These are phyloP conservation scores for Cuniculus paca DNA, from an alignment of 2,797 vertebrate genomes.

Conservation along the genomic window DNA sequence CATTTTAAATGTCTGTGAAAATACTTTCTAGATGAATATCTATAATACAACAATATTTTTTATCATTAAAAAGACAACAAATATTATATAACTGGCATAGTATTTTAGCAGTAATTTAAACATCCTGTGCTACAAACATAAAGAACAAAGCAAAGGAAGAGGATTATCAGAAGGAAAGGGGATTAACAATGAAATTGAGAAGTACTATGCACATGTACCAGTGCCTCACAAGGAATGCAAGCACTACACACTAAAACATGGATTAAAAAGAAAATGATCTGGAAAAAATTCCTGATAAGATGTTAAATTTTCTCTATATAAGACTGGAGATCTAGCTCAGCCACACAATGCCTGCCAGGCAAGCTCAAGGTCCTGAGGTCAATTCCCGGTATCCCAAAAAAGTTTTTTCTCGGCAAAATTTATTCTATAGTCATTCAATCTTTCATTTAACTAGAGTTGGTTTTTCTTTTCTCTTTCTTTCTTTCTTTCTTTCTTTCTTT, in stretches of 20 bases:
- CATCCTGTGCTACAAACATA: no score
- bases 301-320: background rate
- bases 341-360: no score
- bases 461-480: no score
- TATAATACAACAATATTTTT: background rate
- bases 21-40: background rate
- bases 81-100: background rate
- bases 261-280: background rate
- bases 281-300: background rate
- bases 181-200: background rate
- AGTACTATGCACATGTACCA: background rate
- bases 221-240: background rate
- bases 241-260: background rate
- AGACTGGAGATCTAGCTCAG: no score
- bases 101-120: background rate
- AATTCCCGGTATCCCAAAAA: no score
- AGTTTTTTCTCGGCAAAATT: background rate
- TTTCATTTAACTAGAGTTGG: background rate
- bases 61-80: conserved; percentile 6
- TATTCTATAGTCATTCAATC: background rate
- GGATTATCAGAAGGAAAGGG: background rate
- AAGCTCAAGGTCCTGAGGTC: no score
- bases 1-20: background rate
- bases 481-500: no score
- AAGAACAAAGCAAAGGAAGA: background rate